These are phyloP conservation scores for Columbina picui DNA, from an alignment of 2,113 vertebrate genomes.

Conservation along the genomic window DNA sequence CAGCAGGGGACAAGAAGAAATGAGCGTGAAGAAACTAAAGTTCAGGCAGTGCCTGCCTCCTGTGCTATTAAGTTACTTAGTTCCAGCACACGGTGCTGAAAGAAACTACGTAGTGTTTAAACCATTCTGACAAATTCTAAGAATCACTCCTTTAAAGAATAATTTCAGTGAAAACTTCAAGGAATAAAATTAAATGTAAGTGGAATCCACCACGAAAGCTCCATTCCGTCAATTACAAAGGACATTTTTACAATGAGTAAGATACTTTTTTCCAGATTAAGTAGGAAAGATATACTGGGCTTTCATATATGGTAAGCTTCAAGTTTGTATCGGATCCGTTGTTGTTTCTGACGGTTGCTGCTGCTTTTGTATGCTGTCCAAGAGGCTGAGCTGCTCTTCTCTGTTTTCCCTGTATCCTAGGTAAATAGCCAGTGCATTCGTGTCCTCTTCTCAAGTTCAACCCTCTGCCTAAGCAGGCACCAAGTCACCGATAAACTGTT, in stretches of 20 bases:
- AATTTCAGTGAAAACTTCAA: neutral
- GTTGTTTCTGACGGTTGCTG: neutral
- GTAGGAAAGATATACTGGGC: neutral
- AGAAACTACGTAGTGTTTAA: neutral
- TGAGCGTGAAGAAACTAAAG: constrained; percentile 45
- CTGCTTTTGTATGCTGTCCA: neutral
- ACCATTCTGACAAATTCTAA: neutral
- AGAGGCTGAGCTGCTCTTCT: constrained; percentile 2
- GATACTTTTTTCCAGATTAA: neutral
- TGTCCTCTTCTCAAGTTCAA: constrained; percentile 57
- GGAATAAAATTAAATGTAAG: neutral
- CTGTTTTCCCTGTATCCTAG: constrained; percentile 60
- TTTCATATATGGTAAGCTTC: neutral
- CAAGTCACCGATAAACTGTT: constrained; percentile 43
- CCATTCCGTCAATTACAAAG: neutral
- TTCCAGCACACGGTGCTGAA: neutral
- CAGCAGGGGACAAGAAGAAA: constrained; percentile 42
- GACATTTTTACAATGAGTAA: neutral
- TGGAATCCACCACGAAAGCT: neutral
- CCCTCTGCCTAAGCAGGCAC: neutral
- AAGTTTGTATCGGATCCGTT: neutral
- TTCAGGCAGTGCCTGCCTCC: constrained; percentile 26
- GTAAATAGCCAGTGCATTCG: constrained; percentile 27
- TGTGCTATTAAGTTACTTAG: constrained; percentile 58
- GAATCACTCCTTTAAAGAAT: neutral